Evolutionary conservation across 2,797 vertebrate species (phyloP).

Genomic region (Dermochelys coriacea): DNA sequence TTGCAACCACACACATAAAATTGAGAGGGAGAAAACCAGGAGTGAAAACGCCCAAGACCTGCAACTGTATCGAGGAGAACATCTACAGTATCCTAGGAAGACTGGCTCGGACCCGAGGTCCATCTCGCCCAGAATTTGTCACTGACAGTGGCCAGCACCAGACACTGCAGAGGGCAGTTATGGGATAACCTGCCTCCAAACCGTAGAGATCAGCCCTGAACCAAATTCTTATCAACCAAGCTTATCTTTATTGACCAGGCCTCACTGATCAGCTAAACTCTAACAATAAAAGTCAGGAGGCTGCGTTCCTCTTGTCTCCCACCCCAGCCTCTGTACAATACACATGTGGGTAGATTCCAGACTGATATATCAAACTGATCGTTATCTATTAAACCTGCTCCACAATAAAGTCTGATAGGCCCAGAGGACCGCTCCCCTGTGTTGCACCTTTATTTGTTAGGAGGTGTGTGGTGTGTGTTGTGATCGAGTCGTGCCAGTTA

Average conservation of each 20-base stretch:
- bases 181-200: too few species aligned
- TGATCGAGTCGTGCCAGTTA: background rate
- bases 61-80: background rate
- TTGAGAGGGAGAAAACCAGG: background rate
- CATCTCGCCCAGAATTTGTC: background rate
- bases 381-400: background rate
- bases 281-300: fast-evolving
- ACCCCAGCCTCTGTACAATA: fast-evolving
- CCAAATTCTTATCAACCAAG: background rate
- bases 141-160: background rate
- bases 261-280: background rate
- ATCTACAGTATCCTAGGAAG: background rate
- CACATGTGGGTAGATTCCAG: fast-evolving
- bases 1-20: background rate
- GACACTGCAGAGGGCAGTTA: background rate
- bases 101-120: background rate
- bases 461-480: background rate
- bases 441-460: background rate
- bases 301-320: background rate
- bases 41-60: background rate
- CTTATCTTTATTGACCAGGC: background rate
- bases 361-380: too few species aligned
- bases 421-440: background rate
- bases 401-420: background rate
- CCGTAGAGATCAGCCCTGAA: background rate